Conservation (phyloP, 2,888 invertebrate genomes). For the Drosophila aldrichi region DNA sequence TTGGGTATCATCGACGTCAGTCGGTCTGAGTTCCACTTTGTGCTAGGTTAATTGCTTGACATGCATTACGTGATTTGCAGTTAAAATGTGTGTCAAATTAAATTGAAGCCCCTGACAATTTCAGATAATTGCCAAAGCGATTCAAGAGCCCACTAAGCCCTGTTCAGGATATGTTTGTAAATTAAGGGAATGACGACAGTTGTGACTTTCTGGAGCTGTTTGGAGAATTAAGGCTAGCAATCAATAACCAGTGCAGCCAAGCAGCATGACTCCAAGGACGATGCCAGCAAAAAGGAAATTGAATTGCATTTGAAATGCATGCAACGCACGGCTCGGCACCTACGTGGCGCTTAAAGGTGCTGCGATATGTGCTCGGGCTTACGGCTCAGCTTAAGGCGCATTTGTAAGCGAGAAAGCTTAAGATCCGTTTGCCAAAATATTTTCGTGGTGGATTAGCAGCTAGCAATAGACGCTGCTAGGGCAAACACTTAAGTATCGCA, state of each 20-base stretch:
- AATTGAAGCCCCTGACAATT: not conserved
- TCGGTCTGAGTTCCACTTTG: not conserved
- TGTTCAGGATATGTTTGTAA: constrained; percentile 27
- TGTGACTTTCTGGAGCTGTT: constrained; percentile 31
- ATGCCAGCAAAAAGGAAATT: constrained; percentile 53
- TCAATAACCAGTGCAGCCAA: constrained; percentile 49
- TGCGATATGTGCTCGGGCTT: constrained; percentile 36
- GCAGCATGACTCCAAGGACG: constrained; percentile 23
- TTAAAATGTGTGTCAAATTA: not conserved
- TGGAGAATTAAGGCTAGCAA: constrained; percentile 54
- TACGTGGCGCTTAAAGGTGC: constrained; percentile 35
- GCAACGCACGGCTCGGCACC: constrained; percentile 42
- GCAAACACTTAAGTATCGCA: not conserved
- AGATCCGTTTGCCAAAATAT: not conserved
- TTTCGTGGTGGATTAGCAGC: not conserved
- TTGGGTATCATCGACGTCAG: not conserved
- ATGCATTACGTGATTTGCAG: constrained; percentile 16
- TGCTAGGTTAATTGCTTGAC: constrained; percentile 17
- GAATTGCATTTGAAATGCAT: constrained; percentile 75
- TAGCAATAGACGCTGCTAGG: not conserved
- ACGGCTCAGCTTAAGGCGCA: constrained; percentile 41
- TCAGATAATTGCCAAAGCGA: not conserved
- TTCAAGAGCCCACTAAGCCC: not conserved
- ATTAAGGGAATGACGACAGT: constrained; percentile 46
- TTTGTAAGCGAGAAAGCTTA: constrained; percentile 27